Evolutionary conservation across 1,140 invertebrate genomes (phyloP).

Genomic region (Euura lappo): DNA sequence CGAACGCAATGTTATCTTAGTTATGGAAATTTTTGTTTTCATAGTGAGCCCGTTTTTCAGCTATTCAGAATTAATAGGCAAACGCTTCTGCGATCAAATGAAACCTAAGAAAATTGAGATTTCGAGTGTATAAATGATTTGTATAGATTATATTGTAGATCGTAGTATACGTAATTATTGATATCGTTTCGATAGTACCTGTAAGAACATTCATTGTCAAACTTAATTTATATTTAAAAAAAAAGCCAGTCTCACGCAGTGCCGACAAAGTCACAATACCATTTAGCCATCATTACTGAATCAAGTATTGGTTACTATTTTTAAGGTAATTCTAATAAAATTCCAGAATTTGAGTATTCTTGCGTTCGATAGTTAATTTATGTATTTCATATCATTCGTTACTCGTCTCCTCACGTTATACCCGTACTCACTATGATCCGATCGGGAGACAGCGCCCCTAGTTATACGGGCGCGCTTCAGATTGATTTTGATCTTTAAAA

Average conservation of each 20-base stretch:
- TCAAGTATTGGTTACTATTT: background rate
- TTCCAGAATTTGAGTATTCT: background rate
- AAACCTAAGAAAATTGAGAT: too few species aligned
- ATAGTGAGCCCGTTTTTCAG: too few species aligned
- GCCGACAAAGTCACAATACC: background rate
- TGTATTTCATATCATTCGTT: background rate
- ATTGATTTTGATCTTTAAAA: too few species aligned
- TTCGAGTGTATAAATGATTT: too few species aligned
- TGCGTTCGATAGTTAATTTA: background rate
- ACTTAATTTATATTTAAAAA: background rate
- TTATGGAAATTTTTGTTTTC: too few species aligned
- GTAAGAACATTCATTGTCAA: background rate
- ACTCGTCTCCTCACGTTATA: too few species aligned
- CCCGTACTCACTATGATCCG: too few species aligned
- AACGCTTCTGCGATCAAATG: too few species aligned
- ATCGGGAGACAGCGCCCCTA: too few species aligned
- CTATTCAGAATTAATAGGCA: too few species aligned
- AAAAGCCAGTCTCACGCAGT: background rate
- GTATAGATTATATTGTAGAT: background rate
- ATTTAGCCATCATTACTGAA: background rate
- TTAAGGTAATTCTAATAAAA: background rate
- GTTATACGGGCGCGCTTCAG: too few species aligned
- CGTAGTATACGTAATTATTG: background rate
- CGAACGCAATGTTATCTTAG: too few species aligned
- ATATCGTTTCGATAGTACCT: slow-evolving; percentile 1